Percentiles rank a stretch among this genome's conserved stretches.
phyloP scores from a whole-genome alignment of 2,113 vertebrate species.

The Melospiza georgiana region DNA sequence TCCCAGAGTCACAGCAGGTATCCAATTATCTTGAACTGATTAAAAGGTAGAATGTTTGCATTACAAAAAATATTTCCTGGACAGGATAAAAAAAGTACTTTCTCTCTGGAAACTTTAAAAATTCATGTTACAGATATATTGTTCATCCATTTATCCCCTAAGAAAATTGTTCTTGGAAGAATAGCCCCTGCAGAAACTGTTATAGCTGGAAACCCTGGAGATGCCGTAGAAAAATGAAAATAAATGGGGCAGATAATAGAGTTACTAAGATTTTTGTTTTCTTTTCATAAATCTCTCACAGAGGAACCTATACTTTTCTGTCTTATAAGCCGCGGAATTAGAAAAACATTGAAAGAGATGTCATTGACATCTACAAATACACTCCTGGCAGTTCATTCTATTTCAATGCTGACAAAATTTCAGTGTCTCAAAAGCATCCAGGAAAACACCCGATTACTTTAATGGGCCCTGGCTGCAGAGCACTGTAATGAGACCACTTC shows the following conservation, averaged over 20 bases:
- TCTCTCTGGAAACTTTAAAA: not conserved
- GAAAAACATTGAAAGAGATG: not conserved
- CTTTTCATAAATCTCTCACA: not conserved
- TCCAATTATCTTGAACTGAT: not conserved
- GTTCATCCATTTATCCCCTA: not conserved
- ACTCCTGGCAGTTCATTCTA: conserved; percentile 1
- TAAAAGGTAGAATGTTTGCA: not conserved
- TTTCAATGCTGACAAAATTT: conserved; percentile 23
- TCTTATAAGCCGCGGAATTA: not conserved
- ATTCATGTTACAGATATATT: not conserved
- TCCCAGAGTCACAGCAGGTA: not conserved
- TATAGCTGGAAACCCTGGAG: not conserved
- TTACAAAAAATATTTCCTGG: not conserved
- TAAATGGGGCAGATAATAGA: not conserved
- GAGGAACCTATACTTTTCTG: not conserved
- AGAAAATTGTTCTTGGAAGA: not conserved
- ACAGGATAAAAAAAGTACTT: not conserved
- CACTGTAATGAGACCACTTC: not conserved
- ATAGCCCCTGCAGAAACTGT: not conserved
- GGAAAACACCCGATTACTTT: not conserved
- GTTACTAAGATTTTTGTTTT: not conserved
- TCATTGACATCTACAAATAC: not conserved
- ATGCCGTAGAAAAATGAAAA: not conserved
- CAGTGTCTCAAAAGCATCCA: conserved; percentile 22
- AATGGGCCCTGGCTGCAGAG: not conserved